Evolutionary conservation across 92 coral and sea anemone genomes (phyloP), one percentile per base, ranked within the genome.

Genomic region (Virgularia gustaviana): DNA sequence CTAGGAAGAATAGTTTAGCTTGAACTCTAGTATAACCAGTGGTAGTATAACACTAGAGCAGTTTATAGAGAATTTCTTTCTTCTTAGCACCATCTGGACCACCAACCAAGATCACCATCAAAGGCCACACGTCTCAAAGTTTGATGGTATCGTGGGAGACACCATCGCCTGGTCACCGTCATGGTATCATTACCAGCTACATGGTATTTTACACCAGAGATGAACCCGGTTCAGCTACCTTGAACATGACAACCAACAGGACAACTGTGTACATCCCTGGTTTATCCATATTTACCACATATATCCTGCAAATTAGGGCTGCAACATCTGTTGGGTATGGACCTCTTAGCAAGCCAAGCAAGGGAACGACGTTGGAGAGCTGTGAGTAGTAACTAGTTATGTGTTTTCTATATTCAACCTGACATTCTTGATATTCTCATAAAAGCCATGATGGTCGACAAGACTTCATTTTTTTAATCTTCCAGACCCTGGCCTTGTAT

Each of bases 41-140:
- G n/a, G n/a, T n/a, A n/a, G n/a, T n/a, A n/a, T n/a, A n/a, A n/a
- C n/a, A n/a, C n/a, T n/a, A n/a, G 34, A 25, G 7, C 22, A 42
- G 22, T 7, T 11, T 15, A 31, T 13, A 20, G 76, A 49, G 23
- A 35, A n/a, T n/a, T n/a, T n/a, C n/a, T n/a, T n/a, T n/a, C n/a
- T n/a, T n/a, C n/a, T n/a, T n/a, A 92, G 98, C 79, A 9, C 98
- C 98, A 9, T 88, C 92, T 12, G 82, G 79, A 9, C 74, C 83
- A 9, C 98, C 98, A 20, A 63, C 65, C 13, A 85, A 68, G 64
- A 76, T 92, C 39, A 81, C 76, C 6, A 43, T 89, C 52, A 62
- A 49, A 1, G 60, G 86, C 45, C 70, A 51, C 12, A 64, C 78
- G 62, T 85, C 85, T 70, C 63, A 57, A 35, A 86, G 86, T 65